These are phyloP conservation scores for Amphipoea lucens DNA, from an alignment of 2,888 invertebrate genomes.

Conservation along the genomic window DNA sequence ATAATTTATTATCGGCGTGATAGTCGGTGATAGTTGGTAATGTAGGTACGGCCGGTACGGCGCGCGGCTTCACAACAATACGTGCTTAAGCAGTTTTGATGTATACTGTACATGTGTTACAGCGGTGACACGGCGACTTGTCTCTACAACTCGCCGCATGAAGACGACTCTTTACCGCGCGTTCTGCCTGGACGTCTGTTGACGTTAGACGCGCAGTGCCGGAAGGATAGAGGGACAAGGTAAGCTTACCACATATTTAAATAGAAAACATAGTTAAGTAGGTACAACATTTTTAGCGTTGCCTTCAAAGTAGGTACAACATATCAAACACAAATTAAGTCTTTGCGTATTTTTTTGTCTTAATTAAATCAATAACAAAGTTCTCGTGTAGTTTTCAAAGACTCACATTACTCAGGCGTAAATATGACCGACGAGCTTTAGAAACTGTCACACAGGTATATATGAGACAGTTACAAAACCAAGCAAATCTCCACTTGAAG, in stretches of 20 bases:
- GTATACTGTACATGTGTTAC: slow-evolving; percentile 70
- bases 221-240: slow-evolving; percentile 97
- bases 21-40: not conserved
- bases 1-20: not conserved
- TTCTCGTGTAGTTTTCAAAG: not conserved
- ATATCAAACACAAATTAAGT: not conserved
- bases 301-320: not conserved
- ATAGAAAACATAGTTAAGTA: too few relatives aligned
- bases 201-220: slow-evolving; percentile 97
- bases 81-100: too few relatives aligned
- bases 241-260: slow-evolving; percentile 48
- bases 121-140: slow-evolving; percentile 98
- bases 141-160: slow-evolving; percentile 97
- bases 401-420: not conserved
- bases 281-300: too few relatives aligned
- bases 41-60: too few relatives aligned
- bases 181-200: slow-evolving; percentile 97
- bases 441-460: not conserved
- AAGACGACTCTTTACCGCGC: slow-evolving; percentile 96
- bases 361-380: too few relatives aligned
- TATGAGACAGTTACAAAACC: not conserved
- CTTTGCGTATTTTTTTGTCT: not conserved
- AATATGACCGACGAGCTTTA: too few relatives aligned
- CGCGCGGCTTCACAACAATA: too few relatives aligned
- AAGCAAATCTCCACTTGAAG: not conserved